A percentile compares a stretch with the other conserved stretches of the same genome.
phyloP scores from a whole-genome alignment of 2,888 invertebrate species.

The Ophraella communa region DNA sequence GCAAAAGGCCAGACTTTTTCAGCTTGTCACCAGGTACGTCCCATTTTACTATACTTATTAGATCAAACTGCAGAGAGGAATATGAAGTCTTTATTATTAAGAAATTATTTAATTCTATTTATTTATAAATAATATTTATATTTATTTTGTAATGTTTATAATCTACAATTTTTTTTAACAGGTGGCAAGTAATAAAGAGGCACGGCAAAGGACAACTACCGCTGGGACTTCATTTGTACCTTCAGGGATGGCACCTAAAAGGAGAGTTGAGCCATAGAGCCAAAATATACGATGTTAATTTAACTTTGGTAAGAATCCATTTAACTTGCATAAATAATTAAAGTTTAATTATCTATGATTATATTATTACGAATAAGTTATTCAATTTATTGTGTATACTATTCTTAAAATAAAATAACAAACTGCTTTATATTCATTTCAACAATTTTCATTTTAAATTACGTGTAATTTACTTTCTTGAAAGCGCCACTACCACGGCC shows the following conservation, averaged over 20 bases:
- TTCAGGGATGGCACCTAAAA: slow-evolving; percentile 64
- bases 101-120: too few relatives aligned
- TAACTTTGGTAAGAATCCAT: slow-evolving; percentile 10
- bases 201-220: slow-evolving; percentile 58
- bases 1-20: slow-evolving; percentile 70
- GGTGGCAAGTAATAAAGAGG: slow-evolving; percentile 64
- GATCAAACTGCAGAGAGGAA: too few relatives aligned
- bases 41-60: not conserved
- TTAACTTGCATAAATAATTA: not conserved
- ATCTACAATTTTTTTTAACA: slow-evolving; percentile 46
- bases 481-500: slow-evolving; percentile 5
- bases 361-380: not conserved
- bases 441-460: slow-evolving; percentile 9
- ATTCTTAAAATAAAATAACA: too few relatives aligned
- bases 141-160: not conserved
- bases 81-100: too few relatives aligned
- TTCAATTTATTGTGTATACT: too few relatives aligned
- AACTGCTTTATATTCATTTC: slow-evolving; percentile 1
- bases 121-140: too few relatives aligned
- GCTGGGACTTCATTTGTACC: slow-evolving; percentile 61
- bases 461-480: slow-evolving; percentile 4
- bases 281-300: slow-evolving; percentile 53
- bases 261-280: slow-evolving; percentile 58
- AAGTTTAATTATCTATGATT: not conserved
- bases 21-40: slow-evolving; percentile 69